Base-by-base conservation (phyloP, 2,888 invertebrate species). In the Pheosia tremula region DNA sequence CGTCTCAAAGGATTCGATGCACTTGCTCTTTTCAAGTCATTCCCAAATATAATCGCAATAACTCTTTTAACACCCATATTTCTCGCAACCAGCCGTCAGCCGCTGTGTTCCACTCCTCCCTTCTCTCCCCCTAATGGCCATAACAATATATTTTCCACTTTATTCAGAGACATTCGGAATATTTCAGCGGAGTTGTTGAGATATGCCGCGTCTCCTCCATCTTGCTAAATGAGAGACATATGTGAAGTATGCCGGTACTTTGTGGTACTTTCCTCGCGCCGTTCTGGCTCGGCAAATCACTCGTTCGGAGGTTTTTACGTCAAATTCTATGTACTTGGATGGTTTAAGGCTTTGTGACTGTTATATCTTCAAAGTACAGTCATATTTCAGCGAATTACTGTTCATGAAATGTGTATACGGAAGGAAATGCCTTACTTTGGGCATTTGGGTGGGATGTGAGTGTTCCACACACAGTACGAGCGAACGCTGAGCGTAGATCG, bases 71-170 rank as follows among this genome's bases (percentile, higher is more conserved):
- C 50, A 50, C 24, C 8, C 24, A 50, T 8, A 49, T 50, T 24
- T 24, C 55, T 39, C 39, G 55, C 24, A 57, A n/a, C 52, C 11
- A 49, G 43, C 47, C 11, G 24, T n/a, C 49, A 13, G 11, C 49
- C 13, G 50, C 57, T 58, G 47, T 60, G 64, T 61, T 24, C 59
- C 49, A 49, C 50, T 7, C 57, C 62, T 56, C 61, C 54, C 52
- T 57, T 45, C n/a, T 49, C 45, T 24, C 36, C 38, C 58, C 24
- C 63, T 67, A 71, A 76, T 72, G 62, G 66, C 54, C 53, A 56
- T 66, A 65, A 64, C 67, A 68, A 73, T 72, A 68, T 74, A 72
- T 77, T 68, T 61, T 62, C 63, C 59, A 67, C 65, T 71, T 70
- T 69, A 68, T 60, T 65, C 66, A 57, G 58, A 64, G 68, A 69